These are phyloP conservation scores for Deilephila porcellus DNA, from an alignment of 2,888 invertebrate genomes.

Conservation along the genomic window DNA sequence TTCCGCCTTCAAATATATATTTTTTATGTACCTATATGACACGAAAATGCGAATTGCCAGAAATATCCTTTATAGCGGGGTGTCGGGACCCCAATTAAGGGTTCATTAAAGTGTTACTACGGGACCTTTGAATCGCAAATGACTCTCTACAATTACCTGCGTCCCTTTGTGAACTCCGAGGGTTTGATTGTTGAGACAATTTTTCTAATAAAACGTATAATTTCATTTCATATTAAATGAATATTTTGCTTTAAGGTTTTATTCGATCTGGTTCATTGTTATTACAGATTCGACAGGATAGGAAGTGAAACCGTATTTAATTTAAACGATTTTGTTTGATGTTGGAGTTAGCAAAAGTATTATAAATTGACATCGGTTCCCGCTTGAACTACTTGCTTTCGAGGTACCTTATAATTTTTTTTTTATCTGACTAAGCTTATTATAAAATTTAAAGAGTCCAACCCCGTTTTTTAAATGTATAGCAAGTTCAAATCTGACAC, in stretches of 20 bases:
- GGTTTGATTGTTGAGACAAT: conserved; percentile 16
- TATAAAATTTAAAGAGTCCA: too few species aligned
- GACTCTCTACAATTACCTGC: conserved; percentile 36
- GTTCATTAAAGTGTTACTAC: conserved; percentile 52
- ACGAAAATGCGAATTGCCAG: conserved; percentile 11
- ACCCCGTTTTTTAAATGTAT: too few species aligned
- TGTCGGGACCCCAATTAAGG: conserved; percentile 63
- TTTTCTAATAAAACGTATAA: conserved; percentile 13
- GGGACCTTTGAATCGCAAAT: conserved; percentile 55
- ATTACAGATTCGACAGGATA: not conserved
- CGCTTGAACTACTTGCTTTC: too few species aligned
- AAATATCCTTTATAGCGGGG: conserved; percentile 44
- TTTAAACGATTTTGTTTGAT: too few species aligned
- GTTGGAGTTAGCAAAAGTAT: too few species aligned
- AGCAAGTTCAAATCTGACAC: not conserved
- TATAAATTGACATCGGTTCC: too few species aligned
- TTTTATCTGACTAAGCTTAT: too few species aligned
- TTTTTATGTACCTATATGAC: not conserved
- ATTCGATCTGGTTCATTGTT: not conserved
- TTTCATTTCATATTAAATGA: not conserved
- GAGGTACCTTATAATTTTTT: too few species aligned
- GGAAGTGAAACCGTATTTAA: too few species aligned
- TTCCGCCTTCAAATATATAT: not conserved
- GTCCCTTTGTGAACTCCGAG: conserved; percentile 20
- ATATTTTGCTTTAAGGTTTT: not conserved